These are phyloP conservation scores for Brachypodius melanocephalos DNA, from an alignment of 2,113 vertebrate species.

Conservation along the genomic window DNA sequence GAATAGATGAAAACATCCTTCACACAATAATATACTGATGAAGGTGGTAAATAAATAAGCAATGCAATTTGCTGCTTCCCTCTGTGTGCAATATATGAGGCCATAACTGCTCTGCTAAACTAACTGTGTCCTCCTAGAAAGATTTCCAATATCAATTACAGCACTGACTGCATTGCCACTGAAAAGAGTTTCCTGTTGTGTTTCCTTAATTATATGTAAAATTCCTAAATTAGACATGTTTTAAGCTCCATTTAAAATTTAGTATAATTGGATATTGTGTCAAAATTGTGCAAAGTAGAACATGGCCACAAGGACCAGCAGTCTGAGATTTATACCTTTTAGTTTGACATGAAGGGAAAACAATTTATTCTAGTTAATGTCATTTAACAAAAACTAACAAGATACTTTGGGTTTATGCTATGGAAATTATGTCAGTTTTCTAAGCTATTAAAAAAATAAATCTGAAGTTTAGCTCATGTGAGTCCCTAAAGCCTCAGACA, in stretches of 20 bases:
- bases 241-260: slow-evolving; percentile 26
- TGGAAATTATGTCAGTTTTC: background rate
- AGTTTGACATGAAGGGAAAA: background rate
- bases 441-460: background rate
- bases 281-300: background rate
- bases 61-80: slow-evolving; percentile 20
- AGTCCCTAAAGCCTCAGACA: background rate
- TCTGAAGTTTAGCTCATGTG: background rate
- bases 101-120: slow-evolving; percentile 22
- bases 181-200: background rate
- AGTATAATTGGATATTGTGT: background rate
- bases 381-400: background rate
- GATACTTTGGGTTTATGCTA: background rate
- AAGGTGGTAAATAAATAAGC: slow-evolving; percentile 13
- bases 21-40: background rate
- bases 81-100: background rate
- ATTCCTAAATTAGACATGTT: slow-evolving; percentile 8
- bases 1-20: background rate
- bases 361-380: background rate
- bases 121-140: background rate
- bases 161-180: background rate
- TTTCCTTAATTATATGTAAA: slow-evolving; percentile 49
- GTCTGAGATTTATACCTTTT: background rate
- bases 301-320: background rate
- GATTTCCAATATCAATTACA: slow-evolving; percentile 46